Percentiles rank a stretch among this genome's conserved stretches.
Conservation (phyloP, 2,113 vertebrate genomes). For the Emydocephalus ijimae region DNA sequence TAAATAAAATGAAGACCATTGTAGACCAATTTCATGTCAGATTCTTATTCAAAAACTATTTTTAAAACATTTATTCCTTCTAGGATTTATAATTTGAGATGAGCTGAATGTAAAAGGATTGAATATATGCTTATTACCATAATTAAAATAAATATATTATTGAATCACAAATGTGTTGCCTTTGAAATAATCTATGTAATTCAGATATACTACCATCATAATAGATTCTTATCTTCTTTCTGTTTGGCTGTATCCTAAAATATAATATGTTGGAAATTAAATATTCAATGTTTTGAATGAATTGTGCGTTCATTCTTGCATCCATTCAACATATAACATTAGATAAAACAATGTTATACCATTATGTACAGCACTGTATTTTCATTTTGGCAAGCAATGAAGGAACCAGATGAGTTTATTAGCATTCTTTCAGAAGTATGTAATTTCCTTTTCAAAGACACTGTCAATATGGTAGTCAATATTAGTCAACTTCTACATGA, state of each 20-base stretch:
- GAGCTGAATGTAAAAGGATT: slow-evolving; percentile 50
- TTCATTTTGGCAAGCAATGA: background rate
- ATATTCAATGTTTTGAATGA: slow-evolving; percentile 22
- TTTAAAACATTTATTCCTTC: slow-evolving; percentile 47
- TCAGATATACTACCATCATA: slow-evolving; percentile 36
- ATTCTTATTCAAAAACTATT: slow-evolving; percentile 24
- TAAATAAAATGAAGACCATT: slow-evolving; percentile 6
- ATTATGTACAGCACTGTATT: background rate
- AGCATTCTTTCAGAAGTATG: background rate
- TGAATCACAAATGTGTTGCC: slow-evolving; percentile 50
- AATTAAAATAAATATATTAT: slow-evolving; percentile 53
- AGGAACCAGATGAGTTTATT: background rate
- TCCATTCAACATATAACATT: background rate
- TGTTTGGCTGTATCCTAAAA: slow-evolving; percentile 54
- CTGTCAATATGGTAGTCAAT: background rate
- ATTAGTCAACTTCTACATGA: background rate
- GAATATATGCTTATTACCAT: slow-evolving; percentile 39
- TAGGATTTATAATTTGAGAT: slow-evolving; percentile 38
- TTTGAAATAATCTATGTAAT: slow-evolving; percentile 65
- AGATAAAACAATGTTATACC: background rate
- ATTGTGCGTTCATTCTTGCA: background rate
- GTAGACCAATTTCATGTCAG: slow-evolving; percentile 29
- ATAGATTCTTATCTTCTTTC: slow-evolving; percentile 21
- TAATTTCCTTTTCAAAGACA: background rate
- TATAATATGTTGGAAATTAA: slow-evolving; percentile 66